phyloP scores from a whole-genome alignment of 1,140 invertebrate species.

The Conopomorpha cramerella region DNA sequence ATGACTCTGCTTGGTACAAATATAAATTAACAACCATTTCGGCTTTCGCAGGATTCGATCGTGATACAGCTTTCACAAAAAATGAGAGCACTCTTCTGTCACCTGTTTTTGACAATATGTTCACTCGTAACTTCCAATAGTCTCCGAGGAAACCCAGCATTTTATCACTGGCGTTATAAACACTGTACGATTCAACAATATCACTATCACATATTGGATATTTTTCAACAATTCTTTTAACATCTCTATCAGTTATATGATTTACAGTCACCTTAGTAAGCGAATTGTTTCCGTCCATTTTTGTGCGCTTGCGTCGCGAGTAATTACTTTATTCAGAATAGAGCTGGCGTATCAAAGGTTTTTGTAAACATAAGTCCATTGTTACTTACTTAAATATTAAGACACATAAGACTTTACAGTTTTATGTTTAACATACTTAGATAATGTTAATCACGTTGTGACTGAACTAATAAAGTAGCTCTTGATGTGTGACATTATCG shows the following conservation, averaged over 20 bases:
- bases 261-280: neutral
- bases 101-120: conserved; percentile 8
- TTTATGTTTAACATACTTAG: conserved; percentile 2
- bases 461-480: neutral
- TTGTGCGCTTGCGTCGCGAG: neutral
- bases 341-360: too few relatives aligned
- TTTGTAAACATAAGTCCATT: too few relatives aligned
- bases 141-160: conserved; percentile 43
- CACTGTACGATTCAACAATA: conserved; percentile 14
- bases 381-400: too few relatives aligned
- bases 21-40: conserved; percentile 30
- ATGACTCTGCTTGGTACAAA: conserved; percentile 29
- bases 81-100: conserved; percentile 16
- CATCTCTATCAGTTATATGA: conserved; percentile 21
- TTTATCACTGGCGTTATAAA: conserved; percentile 29
- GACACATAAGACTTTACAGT: neutral
- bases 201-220: conserved; percentile 11
- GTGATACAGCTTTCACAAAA: conserved; percentile 39
- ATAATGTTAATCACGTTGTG: neutral
- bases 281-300: neutral
- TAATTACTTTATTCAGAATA: too few relatives aligned
- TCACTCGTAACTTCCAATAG: conserved; percentile 34
- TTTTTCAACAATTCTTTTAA: conserved; percentile 20
- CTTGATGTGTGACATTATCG: too few relatives aligned
- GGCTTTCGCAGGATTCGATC: conserved; percentile 32